These are phyloP conservation scores for Salticus scenicus DNA, from an alignment of 2,888 invertebrate species.

Conservation along the genomic window DNA sequence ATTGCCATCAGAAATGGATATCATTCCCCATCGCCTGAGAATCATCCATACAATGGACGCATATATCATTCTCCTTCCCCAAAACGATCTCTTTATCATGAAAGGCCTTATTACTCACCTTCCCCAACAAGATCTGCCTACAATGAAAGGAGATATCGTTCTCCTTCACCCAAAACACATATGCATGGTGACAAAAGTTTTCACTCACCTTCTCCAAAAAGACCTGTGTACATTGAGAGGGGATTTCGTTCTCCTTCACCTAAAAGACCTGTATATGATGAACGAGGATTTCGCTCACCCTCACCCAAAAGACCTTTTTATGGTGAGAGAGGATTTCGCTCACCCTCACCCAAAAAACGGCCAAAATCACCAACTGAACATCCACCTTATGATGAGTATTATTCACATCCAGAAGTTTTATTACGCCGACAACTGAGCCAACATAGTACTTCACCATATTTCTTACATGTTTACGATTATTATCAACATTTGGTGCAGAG, in stretches of 20 bases:
- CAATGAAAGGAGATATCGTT: background rate
- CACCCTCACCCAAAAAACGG: conserved; percentile 14
- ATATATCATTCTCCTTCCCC: conserved; percentile 22
- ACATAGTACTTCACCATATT: conserved; percentile 34
- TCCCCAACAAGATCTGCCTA: background rate
- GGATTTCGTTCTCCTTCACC: background rate
- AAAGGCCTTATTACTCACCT: background rate
- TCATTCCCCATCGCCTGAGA: background rate
- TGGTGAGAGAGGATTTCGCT: background rate
- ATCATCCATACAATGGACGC: background rate
- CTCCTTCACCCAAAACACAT: conserved; percentile 3
- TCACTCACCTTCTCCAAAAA: background rate
- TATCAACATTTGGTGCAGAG: conserved; percentile 66
- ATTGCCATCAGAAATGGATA: background rate
- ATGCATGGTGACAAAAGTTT: background rate
- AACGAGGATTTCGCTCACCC: background rate
- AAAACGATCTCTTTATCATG: background rate
- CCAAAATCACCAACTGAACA: conserved; percentile 13
- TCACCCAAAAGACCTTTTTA: background rate
- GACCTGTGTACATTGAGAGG: background rate
- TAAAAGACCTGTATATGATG: background rate
- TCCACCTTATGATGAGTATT: conserved; percentile 45
- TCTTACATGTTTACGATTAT: conserved; percentile 63
- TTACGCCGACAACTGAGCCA: conserved; percentile 46
- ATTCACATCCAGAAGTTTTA: conserved; percentile 48